Percentiles rank a stretch among this genome's conserved stretches.
Conservation (phyloP, 2,797 vertebrate genomes). For the Fistularia tabacaria region DNA sequence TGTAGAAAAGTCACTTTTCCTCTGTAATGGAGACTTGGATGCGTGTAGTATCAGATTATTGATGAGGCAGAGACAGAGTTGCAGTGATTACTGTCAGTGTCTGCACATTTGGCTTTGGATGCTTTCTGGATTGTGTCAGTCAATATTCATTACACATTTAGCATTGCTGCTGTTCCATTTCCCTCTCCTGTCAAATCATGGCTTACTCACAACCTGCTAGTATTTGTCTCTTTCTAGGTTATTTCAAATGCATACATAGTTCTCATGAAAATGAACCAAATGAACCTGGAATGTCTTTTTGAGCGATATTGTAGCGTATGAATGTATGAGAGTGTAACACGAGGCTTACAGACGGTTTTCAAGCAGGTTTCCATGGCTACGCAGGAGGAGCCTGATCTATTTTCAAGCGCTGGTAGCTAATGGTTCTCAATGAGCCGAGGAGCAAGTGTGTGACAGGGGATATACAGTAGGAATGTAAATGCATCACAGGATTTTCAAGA, state of each 20-base stretch:
- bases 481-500: slow-evolving; percentile 28
- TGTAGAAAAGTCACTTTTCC: not conserved
- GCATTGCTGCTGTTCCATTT: slow-evolving; percentile 12
- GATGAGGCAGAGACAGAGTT: slow-evolving; percentile 27
- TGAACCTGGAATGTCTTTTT: too few relatives aligned
- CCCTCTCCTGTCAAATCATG: slow-evolving; percentile 1
- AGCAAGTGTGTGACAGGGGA: slow-evolving; percentile 40
- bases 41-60: slow-evolving; percentile 30
- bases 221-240: not conserved
- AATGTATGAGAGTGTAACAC: slow-evolving; percentile 15
- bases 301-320: too few relatives aligned
- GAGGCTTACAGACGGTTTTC: slow-evolving; percentile 49
- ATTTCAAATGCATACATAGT: not conserved
- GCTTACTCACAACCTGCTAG: not conserved
- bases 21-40: slow-evolving; percentile 17
- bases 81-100: slow-evolving; percentile 46
- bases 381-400: slow-evolving; percentile 60
- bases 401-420: slow-evolving; percentile 61
- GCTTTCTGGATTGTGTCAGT: slow-evolving; percentile 32
- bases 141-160: slow-evolving; percentile 48
- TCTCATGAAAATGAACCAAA: not conserved
- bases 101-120: slow-evolving; percentile 24
- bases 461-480: slow-evolving; percentile 63
- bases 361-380: slow-evolving; percentile 73
- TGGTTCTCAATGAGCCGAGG: slow-evolving; percentile 55